Conservation (phyloP, 2,888 invertebrate species). For the Eudasyphora cyanicolor region DNA sequence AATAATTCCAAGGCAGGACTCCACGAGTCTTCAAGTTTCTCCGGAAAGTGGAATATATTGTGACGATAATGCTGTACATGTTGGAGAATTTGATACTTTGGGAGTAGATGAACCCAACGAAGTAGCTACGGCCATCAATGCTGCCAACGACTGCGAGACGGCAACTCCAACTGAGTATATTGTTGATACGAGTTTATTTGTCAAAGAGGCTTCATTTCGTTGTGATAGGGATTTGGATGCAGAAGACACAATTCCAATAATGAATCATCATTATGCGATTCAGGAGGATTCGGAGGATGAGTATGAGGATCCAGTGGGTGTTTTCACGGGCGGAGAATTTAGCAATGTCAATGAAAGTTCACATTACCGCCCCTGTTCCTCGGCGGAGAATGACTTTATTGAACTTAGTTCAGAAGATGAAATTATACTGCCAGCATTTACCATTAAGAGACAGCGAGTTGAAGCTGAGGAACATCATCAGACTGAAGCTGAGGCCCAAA, state of each 20-base stretch:
- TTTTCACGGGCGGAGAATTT: background rate
- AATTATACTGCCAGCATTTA: too few relatives aligned
- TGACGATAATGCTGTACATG: too few relatives aligned
- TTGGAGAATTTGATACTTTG: too few relatives aligned
- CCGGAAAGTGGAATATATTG: too few relatives aligned
- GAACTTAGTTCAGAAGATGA: background rate
- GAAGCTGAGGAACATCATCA: too few relatives aligned
- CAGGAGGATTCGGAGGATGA: background rate
- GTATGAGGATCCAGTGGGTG: background rate
- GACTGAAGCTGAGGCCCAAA: too few relatives aligned
- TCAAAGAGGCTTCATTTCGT: background rate
- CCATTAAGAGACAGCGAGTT: too few relatives aligned
- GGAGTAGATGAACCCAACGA: background rate
- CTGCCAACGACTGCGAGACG: background rate
- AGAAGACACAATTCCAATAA: background rate
- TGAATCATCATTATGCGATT: background rate
- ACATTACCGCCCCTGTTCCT: background rate
- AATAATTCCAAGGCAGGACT: too few relatives aligned
- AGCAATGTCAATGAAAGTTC: background rate
- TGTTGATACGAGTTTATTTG: background rate
- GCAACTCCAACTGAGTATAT: background rate
- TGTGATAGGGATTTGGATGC: too few relatives aligned
- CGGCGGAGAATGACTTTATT: background rate
- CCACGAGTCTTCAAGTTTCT: too few relatives aligned
- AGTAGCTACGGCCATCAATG: background rate